Conservation (phyloP, 1,140 invertebrate species). For the Neoseiulus cucumeris region DNA sequence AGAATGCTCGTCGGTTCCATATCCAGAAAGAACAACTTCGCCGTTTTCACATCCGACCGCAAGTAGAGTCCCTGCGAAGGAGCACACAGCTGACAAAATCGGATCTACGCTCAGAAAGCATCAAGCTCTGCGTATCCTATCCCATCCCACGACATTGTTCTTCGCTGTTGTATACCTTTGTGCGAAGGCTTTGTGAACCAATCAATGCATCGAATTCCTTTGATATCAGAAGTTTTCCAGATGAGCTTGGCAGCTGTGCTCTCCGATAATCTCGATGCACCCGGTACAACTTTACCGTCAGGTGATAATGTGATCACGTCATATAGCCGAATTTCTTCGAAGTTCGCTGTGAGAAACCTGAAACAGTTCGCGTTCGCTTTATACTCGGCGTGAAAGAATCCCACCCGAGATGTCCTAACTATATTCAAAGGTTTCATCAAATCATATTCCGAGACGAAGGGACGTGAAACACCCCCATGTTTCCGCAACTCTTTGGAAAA, state of each 20-base stretch:
- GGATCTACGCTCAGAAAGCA: too few species aligned
- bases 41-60: background rate
- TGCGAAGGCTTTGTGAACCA: background rate
- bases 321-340: constrained; percentile 5
- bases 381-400: background rate
- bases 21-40: background rate
- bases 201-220: constrained; percentile 2
- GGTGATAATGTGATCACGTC: background rate
- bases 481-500: background rate
- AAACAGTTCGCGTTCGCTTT: background rate
- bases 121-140: too few species aligned
- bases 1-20: background rate
- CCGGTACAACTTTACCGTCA: background rate
- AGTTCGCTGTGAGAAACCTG: constrained; percentile 3
- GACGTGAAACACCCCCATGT: too few species aligned
- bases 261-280: background rate
- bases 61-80: background rate
- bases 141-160: too few species aligned
- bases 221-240: constrained; percentile 2
- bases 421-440: background rate
- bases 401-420: background rate
- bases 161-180: too few species aligned
- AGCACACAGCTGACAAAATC: too few species aligned
- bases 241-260: constrained; percentile 6
- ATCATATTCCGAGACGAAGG: background rate